A percentile compares a stretch with the other conserved stretches of the same genome.
Conservation (phyloP, 2,797 vertebrate species). For the Cottoperca gobio region DNA sequence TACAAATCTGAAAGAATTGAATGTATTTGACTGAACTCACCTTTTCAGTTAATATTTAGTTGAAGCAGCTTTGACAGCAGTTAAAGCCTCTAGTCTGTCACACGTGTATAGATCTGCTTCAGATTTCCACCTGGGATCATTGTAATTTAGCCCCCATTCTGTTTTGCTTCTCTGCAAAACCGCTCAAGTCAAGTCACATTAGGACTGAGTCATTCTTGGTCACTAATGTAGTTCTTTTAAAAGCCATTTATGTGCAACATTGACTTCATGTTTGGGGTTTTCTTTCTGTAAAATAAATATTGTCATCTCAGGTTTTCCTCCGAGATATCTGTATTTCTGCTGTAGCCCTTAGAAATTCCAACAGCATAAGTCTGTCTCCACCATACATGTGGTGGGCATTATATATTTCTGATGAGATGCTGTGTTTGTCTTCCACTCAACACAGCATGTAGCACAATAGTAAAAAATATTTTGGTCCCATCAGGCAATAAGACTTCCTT, state of each 20-base stretch:
- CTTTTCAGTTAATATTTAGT: background rate
- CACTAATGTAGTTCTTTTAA: background rate
- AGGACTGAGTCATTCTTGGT: background rate
- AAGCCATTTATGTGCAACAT: background rate
- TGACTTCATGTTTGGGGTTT: background rate
- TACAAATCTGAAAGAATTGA: background rate
- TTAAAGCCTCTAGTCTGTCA: background rate
- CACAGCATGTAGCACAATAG: background rate
- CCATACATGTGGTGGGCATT: background rate
- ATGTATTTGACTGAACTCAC: background rate
- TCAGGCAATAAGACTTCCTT: background rate
- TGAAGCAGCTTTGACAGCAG: background rate
- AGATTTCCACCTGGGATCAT: background rate
- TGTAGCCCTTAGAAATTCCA: slow-evolving; percentile 4
- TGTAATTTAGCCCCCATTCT: background rate
- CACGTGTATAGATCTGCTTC: background rate
- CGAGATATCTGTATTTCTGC: slow-evolving; percentile 1
- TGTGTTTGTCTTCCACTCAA: background rate
- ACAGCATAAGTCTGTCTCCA: background rate
- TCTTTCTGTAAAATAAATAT: slow-evolving; percentile 11
- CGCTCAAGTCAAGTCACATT: background rate
- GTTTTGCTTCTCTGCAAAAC: background rate
- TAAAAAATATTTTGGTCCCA: background rate
- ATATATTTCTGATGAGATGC: background rate
- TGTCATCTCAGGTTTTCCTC: background rate